These are phyloP conservation scores for Entomobrya proxima DNA, from an alignment of 2,888 invertebrate species.

Conservation along the genomic window DNA sequence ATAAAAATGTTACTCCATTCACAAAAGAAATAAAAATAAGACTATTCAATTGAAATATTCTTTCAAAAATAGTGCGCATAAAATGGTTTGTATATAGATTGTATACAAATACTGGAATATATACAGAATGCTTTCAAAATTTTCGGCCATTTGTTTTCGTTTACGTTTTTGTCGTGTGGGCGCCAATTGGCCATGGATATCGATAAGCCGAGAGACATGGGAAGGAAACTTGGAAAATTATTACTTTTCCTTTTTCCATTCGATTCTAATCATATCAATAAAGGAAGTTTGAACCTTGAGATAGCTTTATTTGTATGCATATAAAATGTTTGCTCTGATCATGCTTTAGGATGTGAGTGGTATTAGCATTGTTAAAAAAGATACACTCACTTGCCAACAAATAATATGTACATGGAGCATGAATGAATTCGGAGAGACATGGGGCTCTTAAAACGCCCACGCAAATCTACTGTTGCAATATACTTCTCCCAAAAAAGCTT, in stretches of 20 bases:
- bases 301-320: background rate
- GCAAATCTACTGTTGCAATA: constrained; percentile 3
- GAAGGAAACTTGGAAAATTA: constrained; percentile 20
- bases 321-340: background rate
- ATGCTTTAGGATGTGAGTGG: background rate
- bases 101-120: too few species aligned
- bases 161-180: constrained; percentile 1
- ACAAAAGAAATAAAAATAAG: background rate
- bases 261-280: constrained; percentile 27
- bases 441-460: constrained; percentile 11
- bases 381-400: background rate
- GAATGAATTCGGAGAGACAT: background rate
- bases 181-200: background rate
- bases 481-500: background rate
- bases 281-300: constrained; percentile 23
- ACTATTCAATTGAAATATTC: too few species aligned
- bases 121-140: too few species aligned
- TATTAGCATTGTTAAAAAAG: background rate
- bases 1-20: background rate
- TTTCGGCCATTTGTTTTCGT: background rate
- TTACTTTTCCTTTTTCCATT: constrained; percentile 15
- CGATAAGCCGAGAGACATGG: background rate
- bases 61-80: too few species aligned
- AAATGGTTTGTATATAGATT: too few species aligned
- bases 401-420: background rate